Evolutionary conservation across 2,888 invertebrate genomes (phyloP).

Genomic region (Parnassius smintheus): DNA sequence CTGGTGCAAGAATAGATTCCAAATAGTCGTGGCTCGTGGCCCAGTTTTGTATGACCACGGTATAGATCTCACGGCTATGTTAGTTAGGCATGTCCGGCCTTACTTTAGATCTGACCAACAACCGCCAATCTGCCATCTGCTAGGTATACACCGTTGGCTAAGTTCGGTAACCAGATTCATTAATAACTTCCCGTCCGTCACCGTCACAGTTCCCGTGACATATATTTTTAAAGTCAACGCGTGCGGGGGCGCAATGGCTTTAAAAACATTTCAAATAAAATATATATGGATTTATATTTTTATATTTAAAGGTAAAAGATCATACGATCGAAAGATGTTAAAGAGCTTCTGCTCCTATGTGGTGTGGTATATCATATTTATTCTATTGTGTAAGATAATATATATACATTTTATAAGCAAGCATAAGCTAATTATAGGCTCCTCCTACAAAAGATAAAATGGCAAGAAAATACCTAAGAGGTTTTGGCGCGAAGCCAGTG

Average conservation of each 20-base stretch:
- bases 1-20: slow-evolving; percentile 61
- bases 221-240: background rate
- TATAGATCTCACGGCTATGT: slow-evolving; percentile 50
- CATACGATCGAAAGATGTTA: no score
- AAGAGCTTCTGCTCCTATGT: no score
- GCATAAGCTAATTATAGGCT: slow-evolving; percentile 41
- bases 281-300: no score
- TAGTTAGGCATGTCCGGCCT: slow-evolving; percentile 51
- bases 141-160: background rate
- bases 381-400: slow-evolving; percentile 24
- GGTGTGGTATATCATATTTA: background rate
- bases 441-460: slow-evolving; percentile 59
- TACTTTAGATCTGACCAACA: slow-evolving; percentile 56
- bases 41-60: slow-evolving; percentile 59
- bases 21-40: slow-evolving; percentile 65
- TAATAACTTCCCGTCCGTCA: background rate
- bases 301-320: background rate
- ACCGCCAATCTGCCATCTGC: slow-evolving; percentile 22
- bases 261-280: background rate
- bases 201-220: background rate
- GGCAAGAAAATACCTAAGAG: slow-evolving; percentile 59
- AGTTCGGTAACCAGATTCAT: background rate
- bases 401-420: slow-evolving; percentile 6
- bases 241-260: background rate
- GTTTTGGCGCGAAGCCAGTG: slow-evolving; percentile 66